phyloP scores from a whole-genome alignment of 1,140 invertebrate species.

The Saccostrea glomerata region DNA sequence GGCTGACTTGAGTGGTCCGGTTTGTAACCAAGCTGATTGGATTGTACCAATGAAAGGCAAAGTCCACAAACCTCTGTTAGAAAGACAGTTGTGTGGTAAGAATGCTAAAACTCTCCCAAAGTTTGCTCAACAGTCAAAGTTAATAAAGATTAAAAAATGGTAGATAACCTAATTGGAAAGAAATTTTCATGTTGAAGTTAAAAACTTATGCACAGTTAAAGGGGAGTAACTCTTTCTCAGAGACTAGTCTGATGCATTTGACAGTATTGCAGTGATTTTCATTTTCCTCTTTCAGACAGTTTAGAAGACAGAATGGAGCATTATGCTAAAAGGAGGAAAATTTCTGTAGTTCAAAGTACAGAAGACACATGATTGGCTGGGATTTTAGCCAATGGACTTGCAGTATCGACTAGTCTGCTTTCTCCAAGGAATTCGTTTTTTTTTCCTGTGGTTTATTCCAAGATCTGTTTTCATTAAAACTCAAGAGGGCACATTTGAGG shows the following conservation, averaged over 20 bases:
- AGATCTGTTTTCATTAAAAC: background rate
- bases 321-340: conserved; percentile 83
- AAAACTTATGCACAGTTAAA: background rate
- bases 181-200: no score
- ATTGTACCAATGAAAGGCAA: conserved; percentile 85
- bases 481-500: background rate
- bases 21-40: conserved; percentile 80
- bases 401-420: background rate
- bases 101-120: background rate
- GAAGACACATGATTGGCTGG: conserved; percentile 13
- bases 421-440: background rate
- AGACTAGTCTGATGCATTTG: background rate
- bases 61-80: conserved; percentile 86
- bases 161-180: no score
- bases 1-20: conserved; percentile 65
- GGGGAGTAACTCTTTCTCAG: background rate
- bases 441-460: background rate
- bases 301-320: conserved; percentile 87
- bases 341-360: conserved; percentile 28
- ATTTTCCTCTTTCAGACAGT: conserved; percentile 80
- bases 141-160: no score
- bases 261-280: background rate
- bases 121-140: no score
- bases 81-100: conserved; percentile 84
- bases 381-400: background rate